Evolutionary conservation across 2,888 invertebrate species (phyloP), one percentile per base, ranked within the genome.

Genomic region (Chrysolina haemoptera): DNA sequence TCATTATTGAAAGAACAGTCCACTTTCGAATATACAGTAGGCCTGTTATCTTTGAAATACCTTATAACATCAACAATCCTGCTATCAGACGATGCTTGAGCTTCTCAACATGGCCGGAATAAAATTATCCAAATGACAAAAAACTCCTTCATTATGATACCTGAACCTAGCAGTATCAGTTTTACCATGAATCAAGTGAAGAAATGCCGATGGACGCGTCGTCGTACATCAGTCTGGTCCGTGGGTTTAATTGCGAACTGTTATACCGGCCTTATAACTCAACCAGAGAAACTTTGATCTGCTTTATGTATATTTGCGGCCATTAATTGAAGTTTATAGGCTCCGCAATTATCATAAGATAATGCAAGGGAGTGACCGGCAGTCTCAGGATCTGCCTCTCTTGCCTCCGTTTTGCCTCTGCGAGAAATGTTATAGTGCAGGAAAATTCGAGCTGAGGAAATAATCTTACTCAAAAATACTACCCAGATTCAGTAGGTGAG

Each of bases 301-400:
- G 86, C 86, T 86, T 86, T 86, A 87, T 86, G 86, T 86, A 86
- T 86, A 86, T 86, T 86, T 85, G 86, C 85, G 81, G 85, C 87
- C 87, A 87, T 87, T 87, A 87, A 87, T 87, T 87, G 87, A 86
- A 87, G 87, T 87, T 87, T 87, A 87, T 87, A 86, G 87, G 86
- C 85, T 84, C 84, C 84, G 87, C 87, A 87, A 87, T 87, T 87
- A 87, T 87, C 87, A 87, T 87, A 87, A 87, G 87, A 87, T 87
- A 87, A 87, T 87, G 83, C 85, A 84, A 84, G 84, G 86, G 85
- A 86, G 85, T 86, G 86, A 86, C 86, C 85, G 85, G 82, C 83
- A 82, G 80, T 83, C 79, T 78, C 79, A 78, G 68, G 77, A 75
- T 73, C 76, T 70, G 76, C 76, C 76, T 78, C 73, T 76, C 69